Evolutionary conservation across 1,140 invertebrate species (phyloP), one percentile per base, ranked within the genome.

Genomic region (Brachionus rubens): DNA sequence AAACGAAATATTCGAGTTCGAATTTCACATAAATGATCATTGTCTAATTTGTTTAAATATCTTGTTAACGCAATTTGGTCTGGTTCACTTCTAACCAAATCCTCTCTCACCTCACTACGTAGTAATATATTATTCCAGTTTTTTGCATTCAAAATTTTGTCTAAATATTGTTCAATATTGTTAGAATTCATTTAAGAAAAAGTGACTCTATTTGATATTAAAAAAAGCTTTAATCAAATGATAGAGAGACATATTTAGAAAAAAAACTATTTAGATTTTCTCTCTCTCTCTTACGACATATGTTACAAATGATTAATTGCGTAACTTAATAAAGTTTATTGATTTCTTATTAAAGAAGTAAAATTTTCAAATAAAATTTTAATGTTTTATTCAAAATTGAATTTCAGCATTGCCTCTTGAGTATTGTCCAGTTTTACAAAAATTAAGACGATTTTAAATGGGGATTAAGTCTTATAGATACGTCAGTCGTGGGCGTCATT

Each of bases 141-240:
- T 36, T 33, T 59, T 16, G n/a, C 36, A 3, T 33, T 33, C 30
- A 59, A 59, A 36, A 59, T 59, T 59, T 19, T 59, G 16, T 59
- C 54, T n/a, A 59, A 59, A 16, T 59, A 16, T 33, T 59, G 28
- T 36, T 59, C 54, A 59, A 59, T 59, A n/a, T n/a, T n/a, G 30
- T 59, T 41, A 28, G 30, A 40, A 36, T 16, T 40, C 54, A 59
- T 59, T 36, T 36, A 36, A 36, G 9, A 36, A 36, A 3, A 5
- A 5, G 3, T 36, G 3, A 3, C 9, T 36, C 33, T 36, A 5
- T 36, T 36, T 36, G 3, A 5, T 36, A 5, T 36, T 36, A 36
- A 36, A 33, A 59, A 59, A 36, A 59, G 9, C 36, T 59, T 16
- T 6, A 59, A 59, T 33, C 16, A 16, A 16, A 33, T n/a, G 3